Conservation (phyloP, 2,113 vertebrate genomes). For the Helogale parvula region DNA sequence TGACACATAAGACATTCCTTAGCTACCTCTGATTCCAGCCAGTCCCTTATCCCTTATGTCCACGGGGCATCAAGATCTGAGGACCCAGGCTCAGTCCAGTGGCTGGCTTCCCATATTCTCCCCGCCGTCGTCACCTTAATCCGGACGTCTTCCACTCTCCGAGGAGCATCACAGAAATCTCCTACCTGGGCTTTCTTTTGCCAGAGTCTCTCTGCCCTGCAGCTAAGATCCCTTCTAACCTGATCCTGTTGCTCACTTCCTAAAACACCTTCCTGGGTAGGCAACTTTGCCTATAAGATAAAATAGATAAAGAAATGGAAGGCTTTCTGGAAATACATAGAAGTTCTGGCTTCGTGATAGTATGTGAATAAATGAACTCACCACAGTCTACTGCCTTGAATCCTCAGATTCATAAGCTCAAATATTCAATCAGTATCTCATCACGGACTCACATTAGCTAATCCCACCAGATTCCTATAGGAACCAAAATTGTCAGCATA, state of each 20-base stretch:
- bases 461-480: neutral
- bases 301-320: neutral
- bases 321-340: neutral
- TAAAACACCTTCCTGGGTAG: neutral
- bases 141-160: neutral
- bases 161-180: fast-evolving
- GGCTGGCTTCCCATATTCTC: neutral
- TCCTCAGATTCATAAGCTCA: conserved; percentile 14
- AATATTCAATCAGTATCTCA: neutral
- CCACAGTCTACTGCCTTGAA: neutral
- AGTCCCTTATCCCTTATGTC: neutral
- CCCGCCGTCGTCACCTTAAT: neutral
- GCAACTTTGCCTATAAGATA: neutral
- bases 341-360: neutral
- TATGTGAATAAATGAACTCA: conserved; percentile 42
- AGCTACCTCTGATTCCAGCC: neutral
- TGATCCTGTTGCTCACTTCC: neutral
- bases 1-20: conserved; percentile 1
- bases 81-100: neutral
- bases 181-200: neutral
- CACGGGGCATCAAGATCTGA: neutral
- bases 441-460: neutral
- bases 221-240: neutral
- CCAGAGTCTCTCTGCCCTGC: neutral
- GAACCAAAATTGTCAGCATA: conserved; percentile 21